Base-by-base conservation (phyloP, 2,797 vertebrate species). In the Poecilia wingei region DNA sequence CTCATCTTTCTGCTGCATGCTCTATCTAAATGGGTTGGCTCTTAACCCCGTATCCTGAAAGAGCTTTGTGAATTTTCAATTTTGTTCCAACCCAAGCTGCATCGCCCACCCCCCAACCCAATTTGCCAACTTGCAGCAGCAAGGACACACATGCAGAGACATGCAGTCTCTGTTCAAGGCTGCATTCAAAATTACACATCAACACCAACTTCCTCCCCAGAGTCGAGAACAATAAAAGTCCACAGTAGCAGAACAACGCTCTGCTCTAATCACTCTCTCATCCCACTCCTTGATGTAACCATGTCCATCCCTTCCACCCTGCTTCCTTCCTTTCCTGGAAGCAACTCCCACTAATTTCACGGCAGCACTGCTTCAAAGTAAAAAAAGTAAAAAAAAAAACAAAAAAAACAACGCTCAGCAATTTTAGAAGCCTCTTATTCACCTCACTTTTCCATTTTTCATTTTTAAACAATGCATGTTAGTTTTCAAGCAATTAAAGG, bases 21-120 rank as follows among this genome's bases (percentile, higher is more conserved):
- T 84, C 51, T 76, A 46, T 72, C 85, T 93, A 94, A 95, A 94
- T 93, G 91, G 90, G 93, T 89, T 86, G 89, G 84, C 88, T 92
- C 91, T 95, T 94, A 94, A 94, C 92, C 90, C 90, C 36, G 61
- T 86, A 86, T 92, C 86, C 77, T 57, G 45, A 82, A 91, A 91
- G 84, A 91, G 94, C 89, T 89, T 89, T 89, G 89, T 82, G 81
- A 93, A 92, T 92, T 93, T 93, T 86, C 84, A 84, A 89, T 93
- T 89, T 93, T 82, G 76, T 84, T 51, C 78, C 80, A 78, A 79
- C 79, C 77, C 79, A 85, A 90, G 80, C 76, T 51, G n/a, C 57
- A 79, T 70, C 80, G 5, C 39, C 18, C 68, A 71, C 77, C 75
- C 47, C 72, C 39, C 31, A 69, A 68, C 75, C 46, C 78, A 72